Percentiles rank a stretch among this genome's conserved stretches.
Evolutionary conservation across 1,140 invertebrate species (phyloP).

Genomic region (Heliconius eleuchia): DNA sequence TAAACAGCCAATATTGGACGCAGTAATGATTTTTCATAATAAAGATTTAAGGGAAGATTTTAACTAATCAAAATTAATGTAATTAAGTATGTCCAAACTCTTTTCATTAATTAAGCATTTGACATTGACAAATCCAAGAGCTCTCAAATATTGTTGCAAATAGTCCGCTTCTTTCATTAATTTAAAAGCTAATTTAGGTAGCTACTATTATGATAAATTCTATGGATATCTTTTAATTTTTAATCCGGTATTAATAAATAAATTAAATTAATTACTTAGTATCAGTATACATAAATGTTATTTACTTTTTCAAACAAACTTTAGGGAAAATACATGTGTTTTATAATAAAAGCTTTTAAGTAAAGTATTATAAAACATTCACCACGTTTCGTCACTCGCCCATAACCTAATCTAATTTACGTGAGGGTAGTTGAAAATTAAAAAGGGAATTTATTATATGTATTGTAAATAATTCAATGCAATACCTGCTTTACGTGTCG

Average conservation of each 20-base stretch:
- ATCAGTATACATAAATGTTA: too few relatives aligned
- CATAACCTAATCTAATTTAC: conserved; percentile 10
- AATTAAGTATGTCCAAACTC: conserved; percentile 40
- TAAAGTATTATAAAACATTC: not conserved
- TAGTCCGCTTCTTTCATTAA: conserved; percentile 21
- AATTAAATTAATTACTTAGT: too few relatives aligned
- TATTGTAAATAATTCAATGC: conserved; percentile 71
- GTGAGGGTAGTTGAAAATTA: conserved; percentile 49
- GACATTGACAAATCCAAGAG: conserved; percentile 34
- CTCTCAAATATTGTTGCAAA: conserved; percentile 27
- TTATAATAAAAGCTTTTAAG: not conserved
- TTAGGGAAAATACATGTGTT: not conserved
- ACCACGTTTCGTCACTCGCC: not conserved
- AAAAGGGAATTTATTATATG: conserved; percentile 77
- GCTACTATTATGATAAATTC: not conserved
- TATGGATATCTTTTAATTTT: not conserved
- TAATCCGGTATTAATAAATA: too few relatives aligned
- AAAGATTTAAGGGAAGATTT: not conserved
- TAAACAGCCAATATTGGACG: not conserved
- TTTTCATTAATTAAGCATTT: conserved; percentile 38
- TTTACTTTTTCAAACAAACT: not conserved
- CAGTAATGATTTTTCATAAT: not conserved
- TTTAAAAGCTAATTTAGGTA: conserved; percentile 20
- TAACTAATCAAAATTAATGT: conserved; percentile 22
- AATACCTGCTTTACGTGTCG: conserved; percentile 49